phyloP scores from a whole-genome alignment of 2,113 vertebrate genomes.

The Salvator merianae region DNA sequence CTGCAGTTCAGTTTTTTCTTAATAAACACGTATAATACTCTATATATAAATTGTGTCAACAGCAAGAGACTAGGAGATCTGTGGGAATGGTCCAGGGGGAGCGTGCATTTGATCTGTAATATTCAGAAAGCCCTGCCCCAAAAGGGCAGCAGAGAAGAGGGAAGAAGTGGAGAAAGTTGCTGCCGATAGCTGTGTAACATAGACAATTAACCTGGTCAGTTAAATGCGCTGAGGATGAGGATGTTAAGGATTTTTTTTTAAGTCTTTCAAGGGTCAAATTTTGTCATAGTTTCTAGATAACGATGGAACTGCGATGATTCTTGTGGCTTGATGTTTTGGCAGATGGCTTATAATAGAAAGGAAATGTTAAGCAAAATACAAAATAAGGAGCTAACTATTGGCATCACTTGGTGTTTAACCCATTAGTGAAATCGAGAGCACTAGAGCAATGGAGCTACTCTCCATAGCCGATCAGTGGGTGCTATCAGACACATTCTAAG shows the following conservation, averaged over 20 bases:
- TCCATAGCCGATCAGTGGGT: background rate
- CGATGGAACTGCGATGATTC: background rate
- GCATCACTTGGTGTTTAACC: background rate
- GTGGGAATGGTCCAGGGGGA: too few relatives aligned
- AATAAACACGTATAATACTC: too few relatives aligned
- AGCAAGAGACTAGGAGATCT: too few relatives aligned
- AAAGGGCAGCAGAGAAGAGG: background rate
- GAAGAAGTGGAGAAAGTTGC: background rate
- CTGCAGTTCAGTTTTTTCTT: too few relatives aligned
- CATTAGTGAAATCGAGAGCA: too few relatives aligned
- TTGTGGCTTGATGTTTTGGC: background rate
- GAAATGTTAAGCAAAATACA: background rate
- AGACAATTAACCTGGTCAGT: background rate
- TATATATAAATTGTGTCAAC: too few relatives aligned
- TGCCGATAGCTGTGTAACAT: background rate
- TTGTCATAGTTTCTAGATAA: background rate
- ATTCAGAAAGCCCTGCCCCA: too few relatives aligned
- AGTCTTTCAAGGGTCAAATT: background rate
- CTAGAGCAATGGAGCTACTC: conserved; percentile 28
- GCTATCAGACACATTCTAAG: too few relatives aligned
- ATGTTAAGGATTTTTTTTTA: background rate
- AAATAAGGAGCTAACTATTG: background rate
- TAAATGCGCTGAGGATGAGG: background rate
- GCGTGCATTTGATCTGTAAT: too few relatives aligned
- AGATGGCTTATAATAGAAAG: background rate